A percentile compares a stretch with the other conserved stretches of the same genome.
Evolutionary conservation across 2,888 invertebrate species (phyloP).

Genomic region (Phortica okadai): DNA sequence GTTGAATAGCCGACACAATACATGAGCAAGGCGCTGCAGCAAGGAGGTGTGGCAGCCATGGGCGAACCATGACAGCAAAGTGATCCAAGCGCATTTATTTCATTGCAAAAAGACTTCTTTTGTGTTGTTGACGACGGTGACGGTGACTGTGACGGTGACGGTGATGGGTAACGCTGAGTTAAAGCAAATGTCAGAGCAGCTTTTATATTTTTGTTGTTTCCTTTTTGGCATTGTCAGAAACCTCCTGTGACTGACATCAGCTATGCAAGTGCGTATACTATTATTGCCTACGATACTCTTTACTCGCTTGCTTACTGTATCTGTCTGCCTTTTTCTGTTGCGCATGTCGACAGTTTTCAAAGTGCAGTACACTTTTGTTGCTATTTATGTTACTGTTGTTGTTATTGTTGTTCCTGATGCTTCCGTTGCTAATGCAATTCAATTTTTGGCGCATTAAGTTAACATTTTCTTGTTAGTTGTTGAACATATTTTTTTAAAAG

Average conservation of each 20-base stretch:
- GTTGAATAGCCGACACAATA: no score
- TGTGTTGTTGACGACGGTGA: no score
- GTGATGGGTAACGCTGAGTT: neutral
- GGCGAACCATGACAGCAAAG: no score
- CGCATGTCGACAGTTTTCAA: no score
- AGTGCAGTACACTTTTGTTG: no score
- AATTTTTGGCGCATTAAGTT: neutral
- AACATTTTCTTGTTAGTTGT: neutral
- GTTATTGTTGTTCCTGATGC: no score
- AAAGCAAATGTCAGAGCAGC: neutral
- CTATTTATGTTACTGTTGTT: no score
- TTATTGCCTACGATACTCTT: neutral
- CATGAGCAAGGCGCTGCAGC: no score
- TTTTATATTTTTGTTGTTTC: neutral
- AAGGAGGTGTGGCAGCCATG: no score
- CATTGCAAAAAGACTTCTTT: no score
- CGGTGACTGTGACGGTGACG: no score
- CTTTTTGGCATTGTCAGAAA: neutral
- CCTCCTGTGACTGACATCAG: neutral
- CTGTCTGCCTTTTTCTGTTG: neutral
- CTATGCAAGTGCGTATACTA: neutral
- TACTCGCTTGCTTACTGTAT: neutral
- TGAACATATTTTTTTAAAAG: neutral
- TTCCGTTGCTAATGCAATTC: neutral
- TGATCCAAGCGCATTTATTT: no score